Conservation (phyloP, 1,140 invertebrate species). For the Megalopta genalis region DNA sequence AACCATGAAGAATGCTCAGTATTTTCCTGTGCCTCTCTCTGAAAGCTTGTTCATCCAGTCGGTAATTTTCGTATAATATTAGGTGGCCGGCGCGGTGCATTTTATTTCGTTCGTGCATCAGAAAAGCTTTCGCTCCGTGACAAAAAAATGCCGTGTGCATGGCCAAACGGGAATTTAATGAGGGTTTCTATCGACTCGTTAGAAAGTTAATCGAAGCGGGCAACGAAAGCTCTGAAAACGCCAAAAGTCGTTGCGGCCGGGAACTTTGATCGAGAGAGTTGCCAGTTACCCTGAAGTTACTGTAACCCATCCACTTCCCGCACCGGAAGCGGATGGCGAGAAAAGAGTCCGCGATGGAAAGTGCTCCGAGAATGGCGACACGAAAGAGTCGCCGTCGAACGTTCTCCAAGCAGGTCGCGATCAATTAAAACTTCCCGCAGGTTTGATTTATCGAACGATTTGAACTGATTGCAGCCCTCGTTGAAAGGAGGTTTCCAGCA, state of each 20-base stretch:
- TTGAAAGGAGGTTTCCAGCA: constrained; percentile 16
- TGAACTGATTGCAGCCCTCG: constrained; percentile 6
- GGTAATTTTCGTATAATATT: no score
- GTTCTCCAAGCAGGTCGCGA: constrained; percentile 17
- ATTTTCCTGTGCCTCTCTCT: no score
- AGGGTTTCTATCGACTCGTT: constrained; percentile 20
- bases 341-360: not conserved
- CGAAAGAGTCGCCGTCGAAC: constrained; percentile 11
- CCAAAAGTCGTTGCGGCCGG: constrained; percentile 26
- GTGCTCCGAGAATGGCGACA: not conserved
- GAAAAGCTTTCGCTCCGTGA: no score
- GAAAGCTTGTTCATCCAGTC: no score
- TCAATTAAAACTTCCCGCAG: constrained; percentile 37
- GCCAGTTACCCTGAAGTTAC: constrained; percentile 21
- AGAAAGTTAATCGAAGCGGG: constrained; percentile 32
- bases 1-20: no score
- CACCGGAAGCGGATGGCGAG: not conserved
- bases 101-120: no score
- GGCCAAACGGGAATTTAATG: constrained; percentile 24
- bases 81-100: no score
- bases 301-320: constrained; percentile 37
- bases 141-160: no score
- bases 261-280: constrained; percentile 31
- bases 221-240: constrained; percentile 23
- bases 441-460: constrained; percentile 47